Evolutionary conservation across 1,140 invertebrate genomes (phyloP).

Genomic region (Diprion similis): DNA sequence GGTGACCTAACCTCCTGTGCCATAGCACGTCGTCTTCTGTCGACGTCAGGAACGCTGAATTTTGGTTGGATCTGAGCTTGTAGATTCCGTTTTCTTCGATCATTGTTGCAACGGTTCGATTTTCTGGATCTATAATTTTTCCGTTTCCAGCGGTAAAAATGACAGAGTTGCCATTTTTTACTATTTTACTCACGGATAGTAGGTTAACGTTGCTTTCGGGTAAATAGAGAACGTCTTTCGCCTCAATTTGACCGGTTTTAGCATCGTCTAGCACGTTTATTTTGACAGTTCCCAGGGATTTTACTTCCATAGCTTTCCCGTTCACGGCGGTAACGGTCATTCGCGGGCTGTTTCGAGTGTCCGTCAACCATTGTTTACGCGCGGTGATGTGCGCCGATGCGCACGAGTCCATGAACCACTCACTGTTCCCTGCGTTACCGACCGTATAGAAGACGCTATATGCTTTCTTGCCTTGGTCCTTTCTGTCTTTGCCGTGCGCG

Average conservation of each 20-base stretch:
- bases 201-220: not conserved
- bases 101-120: conserved; percentile 11
- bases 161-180: conserved; percentile 5
- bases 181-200: conserved; percentile 13
- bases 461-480: not conserved
- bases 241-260: no score
- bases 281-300: not conserved
- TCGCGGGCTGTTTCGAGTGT: not conserved
- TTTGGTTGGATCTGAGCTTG: conserved; percentile 4
- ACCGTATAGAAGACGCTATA: not conserved
- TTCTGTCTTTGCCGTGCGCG: not conserved
- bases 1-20: conserved; percentile 8
- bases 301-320: not conserved
- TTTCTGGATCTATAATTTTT: conserved; percentile 7
- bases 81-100: conserved; percentile 14
- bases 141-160: conserved; percentile 9
- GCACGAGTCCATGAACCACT: not conserved
- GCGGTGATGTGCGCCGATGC: conserved; percentile 1
- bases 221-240: conserved; percentile 10
- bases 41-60: conserved; percentile 11
- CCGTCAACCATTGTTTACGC: not conserved
- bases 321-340: no score
- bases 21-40: not conserved
- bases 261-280: not conserved
- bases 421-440: not conserved